Evolutionary conservation across 2,113 vertebrate species (phyloP).

Genomic region (Bagarius yarrelli): DNA sequence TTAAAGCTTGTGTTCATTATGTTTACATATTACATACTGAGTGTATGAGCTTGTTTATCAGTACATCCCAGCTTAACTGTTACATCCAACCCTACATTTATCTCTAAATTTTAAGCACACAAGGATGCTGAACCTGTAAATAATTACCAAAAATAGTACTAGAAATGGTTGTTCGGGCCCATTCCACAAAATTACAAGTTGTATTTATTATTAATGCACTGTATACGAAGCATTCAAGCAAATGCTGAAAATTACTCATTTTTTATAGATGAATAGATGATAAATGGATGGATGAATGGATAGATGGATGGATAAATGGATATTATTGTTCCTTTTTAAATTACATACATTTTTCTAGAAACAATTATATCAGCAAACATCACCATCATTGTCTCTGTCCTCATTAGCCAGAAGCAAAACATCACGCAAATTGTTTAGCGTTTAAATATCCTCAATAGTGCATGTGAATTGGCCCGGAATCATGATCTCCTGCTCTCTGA

Average conservation of each 20-base stretch:
- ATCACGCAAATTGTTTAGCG: slow-evolving; percentile 62
- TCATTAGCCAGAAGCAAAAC: slow-evolving; percentile 65
- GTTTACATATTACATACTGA: not conserved
- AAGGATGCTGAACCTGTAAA: not conserved
- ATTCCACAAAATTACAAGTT: not conserved
- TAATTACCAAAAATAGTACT: not conserved
- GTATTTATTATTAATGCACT: not conserved
- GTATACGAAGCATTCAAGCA: too few relatives aligned
- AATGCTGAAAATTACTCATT: too few relatives aligned
- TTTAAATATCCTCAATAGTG: slow-evolving; percentile 62
- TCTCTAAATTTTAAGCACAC: not conserved
- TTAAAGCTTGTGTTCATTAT: not conserved
- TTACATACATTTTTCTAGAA: too few relatives aligned
- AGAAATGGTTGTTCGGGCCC: not conserved
- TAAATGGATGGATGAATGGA: too few relatives aligned
- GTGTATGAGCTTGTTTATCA: not conserved
- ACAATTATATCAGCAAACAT: slow-evolving; percentile 4
- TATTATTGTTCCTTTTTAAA: too few relatives aligned
- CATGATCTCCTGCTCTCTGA: slow-evolving; percentile 63
- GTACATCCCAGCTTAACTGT: not conserved
- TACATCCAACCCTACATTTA: not conserved
- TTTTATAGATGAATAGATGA: too few relatives aligned
- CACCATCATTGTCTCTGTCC: slow-evolving; percentile 58
- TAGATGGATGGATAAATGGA: too few relatives aligned
- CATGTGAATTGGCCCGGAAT: slow-evolving; percentile 65